Conservation (phyloP, 2,797 vertebrate species). For the Mionectes olivaceus region DNA sequence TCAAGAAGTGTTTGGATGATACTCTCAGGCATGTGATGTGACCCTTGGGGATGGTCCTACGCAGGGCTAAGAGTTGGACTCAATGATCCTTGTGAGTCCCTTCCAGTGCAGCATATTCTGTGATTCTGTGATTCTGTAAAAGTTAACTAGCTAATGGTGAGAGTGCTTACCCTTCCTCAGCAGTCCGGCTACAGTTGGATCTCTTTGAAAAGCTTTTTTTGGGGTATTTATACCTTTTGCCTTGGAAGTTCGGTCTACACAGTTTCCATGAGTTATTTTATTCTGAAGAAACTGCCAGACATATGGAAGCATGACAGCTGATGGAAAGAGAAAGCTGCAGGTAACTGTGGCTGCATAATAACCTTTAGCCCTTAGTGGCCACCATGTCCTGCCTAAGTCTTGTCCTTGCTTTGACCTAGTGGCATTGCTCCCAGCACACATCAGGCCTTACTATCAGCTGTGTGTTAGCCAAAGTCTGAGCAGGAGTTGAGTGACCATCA, state of each 20-base stretch:
- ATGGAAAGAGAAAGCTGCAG: background rate
- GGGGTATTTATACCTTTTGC: background rate
- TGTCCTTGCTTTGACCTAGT: background rate
- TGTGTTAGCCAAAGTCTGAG: background rate
- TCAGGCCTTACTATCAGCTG: background rate
- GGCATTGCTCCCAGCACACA: background rate
- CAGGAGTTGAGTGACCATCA: background rate
- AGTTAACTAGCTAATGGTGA: background rate
- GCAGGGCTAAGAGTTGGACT: background rate
- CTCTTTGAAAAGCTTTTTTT: background rate
- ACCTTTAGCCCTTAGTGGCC: background rate
- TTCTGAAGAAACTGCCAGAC: background rate
- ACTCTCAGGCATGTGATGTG: background rate
- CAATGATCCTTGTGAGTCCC: background rate
- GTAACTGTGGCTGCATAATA: background rate
- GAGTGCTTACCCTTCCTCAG: background rate
- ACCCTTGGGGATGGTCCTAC: no score
- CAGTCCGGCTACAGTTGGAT: background rate
- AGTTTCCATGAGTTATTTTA: background rate
- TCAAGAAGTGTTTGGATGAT: background rate
- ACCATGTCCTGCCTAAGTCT: background rate
- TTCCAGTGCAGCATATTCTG: background rate
- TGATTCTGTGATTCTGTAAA: background rate
- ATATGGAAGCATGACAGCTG: background rate
- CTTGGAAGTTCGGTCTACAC: background rate